phyloP scores from a whole-genome alignment of 2,888 invertebrate genomes.

The Dinocampus coccinellae region DNA sequence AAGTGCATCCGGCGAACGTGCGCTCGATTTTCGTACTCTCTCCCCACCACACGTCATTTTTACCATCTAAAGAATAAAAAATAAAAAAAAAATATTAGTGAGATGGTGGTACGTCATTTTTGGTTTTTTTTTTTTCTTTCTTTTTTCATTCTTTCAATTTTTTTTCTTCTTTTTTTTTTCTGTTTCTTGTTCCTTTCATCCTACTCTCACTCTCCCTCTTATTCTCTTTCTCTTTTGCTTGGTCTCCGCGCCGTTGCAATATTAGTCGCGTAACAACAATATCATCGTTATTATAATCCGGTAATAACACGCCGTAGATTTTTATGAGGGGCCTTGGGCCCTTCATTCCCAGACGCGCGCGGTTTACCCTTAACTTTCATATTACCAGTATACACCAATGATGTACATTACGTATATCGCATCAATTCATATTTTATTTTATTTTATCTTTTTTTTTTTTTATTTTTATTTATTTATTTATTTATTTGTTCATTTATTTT shows the following conservation, averaged over 20 bases:
- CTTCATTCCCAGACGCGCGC: slow-evolving; percentile 1
- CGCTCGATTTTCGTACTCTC: slow-evolving; percentile 38
- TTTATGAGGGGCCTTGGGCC: slow-evolving; percentile 25
- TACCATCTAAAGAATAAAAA: neutral
- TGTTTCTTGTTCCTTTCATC: slow-evolving; percentile 16
- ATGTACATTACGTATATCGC: too few relatives aligned
- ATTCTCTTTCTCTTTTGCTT: too few relatives aligned
- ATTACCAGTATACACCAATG: neutral
- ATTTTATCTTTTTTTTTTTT: too few relatives aligned
- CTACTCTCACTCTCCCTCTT: slow-evolving; percentile 18
- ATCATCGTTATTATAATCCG: slow-evolving; percentile 61
- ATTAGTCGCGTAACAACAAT: slow-evolving; percentile 60
- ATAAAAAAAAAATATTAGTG: neutral
- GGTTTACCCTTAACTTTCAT: slow-evolving; percentile 19
- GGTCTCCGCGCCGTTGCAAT: slow-evolving; percentile 39
- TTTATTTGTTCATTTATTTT: too few relatives aligned
- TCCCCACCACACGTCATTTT: neutral
- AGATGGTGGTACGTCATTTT: neutral
- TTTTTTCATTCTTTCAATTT: too few relatives aligned
- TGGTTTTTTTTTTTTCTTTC: slow-evolving; percentile 5
- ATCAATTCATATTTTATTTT: too few relatives aligned
- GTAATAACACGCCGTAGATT: slow-evolving; percentile 56
- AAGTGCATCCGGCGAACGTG: slow-evolving; percentile 38
- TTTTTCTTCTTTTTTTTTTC: too few relatives aligned
- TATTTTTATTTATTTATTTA: too few relatives aligned